A percentile compares a stretch with the other conserved stretches of the same genome.
Conservation (phyloP, 30 jellyfish, hydroid and myxozoan species). For the Hydractinia symbiolongicarpus region DNA sequence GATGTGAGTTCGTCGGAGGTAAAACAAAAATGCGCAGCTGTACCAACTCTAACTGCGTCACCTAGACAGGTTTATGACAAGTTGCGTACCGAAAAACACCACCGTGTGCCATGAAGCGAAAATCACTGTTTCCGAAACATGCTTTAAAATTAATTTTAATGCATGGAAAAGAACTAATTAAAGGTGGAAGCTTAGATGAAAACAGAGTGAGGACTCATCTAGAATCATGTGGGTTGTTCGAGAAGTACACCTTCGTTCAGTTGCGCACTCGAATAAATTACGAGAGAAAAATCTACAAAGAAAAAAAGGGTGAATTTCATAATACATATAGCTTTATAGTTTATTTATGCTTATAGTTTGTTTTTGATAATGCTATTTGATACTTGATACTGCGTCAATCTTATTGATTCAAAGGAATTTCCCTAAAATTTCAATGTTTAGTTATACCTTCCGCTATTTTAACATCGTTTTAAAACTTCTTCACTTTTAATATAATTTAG, state of each 20-base stretch:
- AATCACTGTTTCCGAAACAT: not conserved
- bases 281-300: not conserved
- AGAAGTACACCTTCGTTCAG: slow-evolving; percentile 3
- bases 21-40: not conserved
- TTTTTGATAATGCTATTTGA: too few species aligned
- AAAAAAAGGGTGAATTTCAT: too few species aligned
- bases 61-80: slow-evolving; percentile 11
- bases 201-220: not conserved
- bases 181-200: slow-evolving; percentile 7
- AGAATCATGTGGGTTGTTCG: not conserved
- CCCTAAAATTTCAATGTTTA: too few species aligned
- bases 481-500: too few species aligned
- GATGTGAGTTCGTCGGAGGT: not conserved
- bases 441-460: too few species aligned
- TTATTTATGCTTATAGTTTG: too few species aligned
- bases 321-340: too few species aligned
- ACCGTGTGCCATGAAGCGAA: not conserved
- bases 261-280: slow-evolving; percentile 15
- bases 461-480: too few species aligned
- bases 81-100: slow-evolving; percentile 6
- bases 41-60: not conserved
- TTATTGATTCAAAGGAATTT: too few species aligned
- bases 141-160: not conserved
- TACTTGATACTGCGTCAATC: too few species aligned
- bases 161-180: slow-evolving; percentile 7